A percentile compares a stretch with the other conserved stretches of the same genome.
These are phyloP conservation scores for Fulica atra DNA, from an alignment of 2,113 vertebrate species.

Conservation along the genomic window DNA sequence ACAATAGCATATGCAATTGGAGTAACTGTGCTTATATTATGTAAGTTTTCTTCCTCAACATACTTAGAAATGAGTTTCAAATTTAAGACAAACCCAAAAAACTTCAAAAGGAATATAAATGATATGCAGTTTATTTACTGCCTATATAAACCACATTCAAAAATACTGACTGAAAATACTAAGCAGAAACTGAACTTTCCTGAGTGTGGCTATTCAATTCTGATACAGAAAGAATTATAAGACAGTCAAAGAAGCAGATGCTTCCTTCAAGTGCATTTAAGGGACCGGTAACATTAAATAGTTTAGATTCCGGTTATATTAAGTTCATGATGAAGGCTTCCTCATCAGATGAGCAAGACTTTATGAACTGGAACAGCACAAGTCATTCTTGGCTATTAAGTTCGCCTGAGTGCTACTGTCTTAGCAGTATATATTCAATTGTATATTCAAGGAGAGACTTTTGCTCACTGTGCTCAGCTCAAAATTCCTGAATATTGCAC, in stretches of 20 bases:
- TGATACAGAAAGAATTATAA: not conserved
- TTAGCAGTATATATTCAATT: not conserved
- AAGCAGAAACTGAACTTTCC: not conserved
- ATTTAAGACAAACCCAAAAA: not conserved
- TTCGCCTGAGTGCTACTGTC: not conserved
- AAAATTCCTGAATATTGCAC: not conserved
- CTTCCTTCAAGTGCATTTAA: not conserved
- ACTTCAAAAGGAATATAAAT: not conserved
- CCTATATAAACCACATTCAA: not conserved
- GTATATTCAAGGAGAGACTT: not conserved
- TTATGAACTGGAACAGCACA: not conserved
- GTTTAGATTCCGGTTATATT: not conserved
- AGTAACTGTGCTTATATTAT: not conserved
- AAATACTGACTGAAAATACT: not conserved
- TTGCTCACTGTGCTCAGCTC: not conserved
- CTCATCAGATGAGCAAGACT: not conserved
- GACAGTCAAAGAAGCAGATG: not conserved
- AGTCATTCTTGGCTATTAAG: not conserved
- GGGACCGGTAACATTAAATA: not conserved
- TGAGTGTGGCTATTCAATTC: not conserved
- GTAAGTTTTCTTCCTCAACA: not conserved
- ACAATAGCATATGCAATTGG: not conserved
- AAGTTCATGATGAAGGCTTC: not conserved
- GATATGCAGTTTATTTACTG: not conserved
- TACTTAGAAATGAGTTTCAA: not conserved